These are phyloP conservation scores for Delichon dasypus DNA, from an alignment of 2,797 vertebrate species.

Conservation along the genomic window DNA sequence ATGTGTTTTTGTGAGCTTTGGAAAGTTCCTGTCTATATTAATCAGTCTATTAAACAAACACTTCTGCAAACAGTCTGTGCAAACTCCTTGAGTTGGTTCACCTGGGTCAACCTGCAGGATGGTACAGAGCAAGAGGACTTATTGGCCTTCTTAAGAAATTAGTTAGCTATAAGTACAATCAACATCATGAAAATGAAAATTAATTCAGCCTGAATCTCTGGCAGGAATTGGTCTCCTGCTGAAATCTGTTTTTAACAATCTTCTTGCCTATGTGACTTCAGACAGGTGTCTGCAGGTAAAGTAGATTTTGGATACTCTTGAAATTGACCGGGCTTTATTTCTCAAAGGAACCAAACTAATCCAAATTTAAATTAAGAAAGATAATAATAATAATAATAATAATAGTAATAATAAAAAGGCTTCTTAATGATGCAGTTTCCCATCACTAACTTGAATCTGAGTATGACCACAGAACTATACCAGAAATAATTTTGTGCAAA, in stretches of 20 bases:
- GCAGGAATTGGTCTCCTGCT: not conserved
- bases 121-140: not conserved
- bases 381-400: not conserved
- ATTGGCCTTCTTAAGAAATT: not conserved
- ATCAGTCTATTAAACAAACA: conserved; percentile 14
- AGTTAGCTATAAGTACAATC: not conserved
- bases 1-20: not conserved
- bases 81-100: not conserved
- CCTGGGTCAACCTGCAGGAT: not conserved
- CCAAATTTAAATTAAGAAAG: not conserved
- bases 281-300: not conserved
- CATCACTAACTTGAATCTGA: not conserved
- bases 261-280: not conserved
- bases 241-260: not conserved
- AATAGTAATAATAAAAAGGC: fast-evolving
- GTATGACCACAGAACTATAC: not conserved
- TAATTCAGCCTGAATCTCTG: not conserved
- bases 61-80: conserved; percentile 19
- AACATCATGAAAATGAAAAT: not conserved
- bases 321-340: not conserved
- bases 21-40: conserved; percentile 17
- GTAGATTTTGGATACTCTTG: not conserved
- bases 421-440: not conserved
- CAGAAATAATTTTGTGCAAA: conserved; percentile 7
- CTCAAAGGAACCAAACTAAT: not conserved